Conservation (phyloP, 2,888 invertebrate species). For the Microplitis manilae region DNA sequence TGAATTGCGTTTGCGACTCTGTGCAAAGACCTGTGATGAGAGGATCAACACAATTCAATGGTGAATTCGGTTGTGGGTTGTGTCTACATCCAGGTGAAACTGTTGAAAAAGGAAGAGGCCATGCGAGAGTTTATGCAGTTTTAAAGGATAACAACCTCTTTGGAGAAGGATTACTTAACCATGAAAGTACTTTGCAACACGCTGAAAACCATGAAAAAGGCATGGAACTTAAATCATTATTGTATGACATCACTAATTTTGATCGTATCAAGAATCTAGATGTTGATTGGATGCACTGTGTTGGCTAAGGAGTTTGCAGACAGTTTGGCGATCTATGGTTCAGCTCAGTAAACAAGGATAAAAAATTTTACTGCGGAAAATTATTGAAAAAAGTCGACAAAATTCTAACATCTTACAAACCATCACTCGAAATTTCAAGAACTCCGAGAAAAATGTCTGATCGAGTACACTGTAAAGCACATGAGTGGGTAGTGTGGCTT, state of each 20-base stretch:
- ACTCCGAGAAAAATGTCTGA: slow-evolving; percentile 37
- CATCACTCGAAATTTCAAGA: slow-evolving; percentile 34
- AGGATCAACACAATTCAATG: no score
- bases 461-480: slow-evolving; percentile 42
- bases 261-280: slow-evolving; percentile 46
- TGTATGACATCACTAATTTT: slow-evolving; percentile 42
- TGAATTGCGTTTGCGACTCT: no score
- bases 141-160: not conserved
- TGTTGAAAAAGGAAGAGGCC: no score
- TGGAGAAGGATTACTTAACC: slow-evolving; percentile 24
- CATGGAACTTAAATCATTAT: slow-evolving; percentile 35
- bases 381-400: slow-evolving; percentile 15
- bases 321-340: slow-evolving; percentile 43
- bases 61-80: no score
- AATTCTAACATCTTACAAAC: slow-evolving; percentile 29
- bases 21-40: no score
- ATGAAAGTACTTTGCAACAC: slow-evolving; percentile 27
- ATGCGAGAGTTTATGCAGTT: no score
- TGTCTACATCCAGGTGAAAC: no score
- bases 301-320: slow-evolving; percentile 40
- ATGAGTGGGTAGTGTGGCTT: slow-evolving; percentile 45
- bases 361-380: slow-evolving; percentile 23
- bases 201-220: slow-evolving; percentile 34
- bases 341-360: slow-evolving; percentile 25
- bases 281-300: slow-evolving; percentile 49